A percentile compares a stretch with the other conserved stretches of the same genome.
These are phyloP conservation scores for Atta colombica DNA, from an alignment of 1,140 invertebrate species.

Conservation along the genomic window DNA sequence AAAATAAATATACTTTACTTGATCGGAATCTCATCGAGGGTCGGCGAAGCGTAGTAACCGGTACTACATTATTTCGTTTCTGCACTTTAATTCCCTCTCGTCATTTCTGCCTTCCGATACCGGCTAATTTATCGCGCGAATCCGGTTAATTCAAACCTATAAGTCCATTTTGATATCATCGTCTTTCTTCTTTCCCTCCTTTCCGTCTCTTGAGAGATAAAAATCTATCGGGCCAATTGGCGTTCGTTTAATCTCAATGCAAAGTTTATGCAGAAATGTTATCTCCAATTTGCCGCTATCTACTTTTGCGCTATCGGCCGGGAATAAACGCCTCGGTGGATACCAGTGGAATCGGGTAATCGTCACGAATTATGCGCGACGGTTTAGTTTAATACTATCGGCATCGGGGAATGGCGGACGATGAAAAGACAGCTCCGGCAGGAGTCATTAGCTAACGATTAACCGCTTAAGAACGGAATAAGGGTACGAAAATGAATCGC, in stretches of 20 bases:
- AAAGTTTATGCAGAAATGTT: conserved; percentile 58
- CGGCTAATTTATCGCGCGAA: conserved; percentile 52
- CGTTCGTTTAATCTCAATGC: conserved; percentile 62
- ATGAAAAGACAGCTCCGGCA: conserved; percentile 13
- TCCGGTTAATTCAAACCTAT: conserved; percentile 54
- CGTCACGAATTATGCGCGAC: conserved; percentile 36
- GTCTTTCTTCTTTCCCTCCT: background rate
- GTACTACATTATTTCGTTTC: conserved; percentile 45
- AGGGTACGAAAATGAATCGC: conserved; percentile 15
- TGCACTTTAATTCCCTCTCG: conserved; percentile 30
- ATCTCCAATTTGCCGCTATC: conserved; percentile 52
- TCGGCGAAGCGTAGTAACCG: conserved; percentile 12
- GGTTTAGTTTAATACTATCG: conserved; percentile 55
- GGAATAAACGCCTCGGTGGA: background rate
- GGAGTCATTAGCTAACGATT: conserved; percentile 46
- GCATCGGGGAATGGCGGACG: background rate
- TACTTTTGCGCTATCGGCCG: conserved; percentile 28
- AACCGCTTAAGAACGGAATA: conserved; percentile 31
- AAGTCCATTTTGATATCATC: conserved; percentile 44
- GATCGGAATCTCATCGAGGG: conserved; percentile 42
- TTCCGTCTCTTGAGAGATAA: conserved; percentile 12
- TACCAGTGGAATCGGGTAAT: conserved; percentile 34
- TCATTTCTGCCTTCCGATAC: conserved; percentile 17
- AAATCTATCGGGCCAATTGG: conserved; percentile 17
- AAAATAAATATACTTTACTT: conserved; percentile 39